Base-by-base conservation (phyloP, 1,140 invertebrate species). In the Drosophila seguyi region DNA sequence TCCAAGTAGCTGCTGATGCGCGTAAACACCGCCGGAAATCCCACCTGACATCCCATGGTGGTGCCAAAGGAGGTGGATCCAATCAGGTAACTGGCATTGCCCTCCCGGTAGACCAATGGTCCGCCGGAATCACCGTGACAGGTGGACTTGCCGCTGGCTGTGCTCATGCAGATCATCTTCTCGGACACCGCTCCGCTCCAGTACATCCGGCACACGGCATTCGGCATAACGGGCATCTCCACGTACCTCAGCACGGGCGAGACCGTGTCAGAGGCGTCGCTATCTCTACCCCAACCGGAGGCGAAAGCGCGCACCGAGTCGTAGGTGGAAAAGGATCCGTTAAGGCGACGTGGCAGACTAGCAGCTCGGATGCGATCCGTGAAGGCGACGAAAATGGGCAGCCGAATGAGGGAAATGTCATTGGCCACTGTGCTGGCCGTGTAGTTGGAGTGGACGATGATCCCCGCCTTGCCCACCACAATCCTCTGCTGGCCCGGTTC, bases 21-120 rank as follows among this genome's bases (percentile, higher is more conserved):
- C 0, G 94, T 93, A 71, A 92, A 94, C 0, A 93, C 94, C 4
- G 92, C 87, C 11, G 94, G 94, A 48, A 86, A 93, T 13, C 93
- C 94, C 7, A 82, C 68, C 45, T 93, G 91, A 67, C 94, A 95
- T 27, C 93, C 94, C 41, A 88, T 69, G 20, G 77, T 78, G 25
- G 88, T 91, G 18, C 93, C 94, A 73, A 94, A 95, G 6, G 94
- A 94, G 5, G 93, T 93, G 13, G 94, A 75, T 53, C 94, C 94
- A 47, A 94, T 87, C 93, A 74, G 93, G 71, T 67, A 81, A 22
- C 47, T 73, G 2, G 25, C 6, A 36, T 45, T 38, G 6, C 45
- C 55, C 20, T 71, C 66, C 20, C 45, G 56, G 48, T 69, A 68
- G 36, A 91, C 81, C n/a, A 94, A 68, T 20, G 93, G 93, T 20